Percentiles rank a stretch among this genome's conserved stretches.
Conservation (phyloP, 2,888 invertebrate species). For the Thera obeliscata region DNA sequence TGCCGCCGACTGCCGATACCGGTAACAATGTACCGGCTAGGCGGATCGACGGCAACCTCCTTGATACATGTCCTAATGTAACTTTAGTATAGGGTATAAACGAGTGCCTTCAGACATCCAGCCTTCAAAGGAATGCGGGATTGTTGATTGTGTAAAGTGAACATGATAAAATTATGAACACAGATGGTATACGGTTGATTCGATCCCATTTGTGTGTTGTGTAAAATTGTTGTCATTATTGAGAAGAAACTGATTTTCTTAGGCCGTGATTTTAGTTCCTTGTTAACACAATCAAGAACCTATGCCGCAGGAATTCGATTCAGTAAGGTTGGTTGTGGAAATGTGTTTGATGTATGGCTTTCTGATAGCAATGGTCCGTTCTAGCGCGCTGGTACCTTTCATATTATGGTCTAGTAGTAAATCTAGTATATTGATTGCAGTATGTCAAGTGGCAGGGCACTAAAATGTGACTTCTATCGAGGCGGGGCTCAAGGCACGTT, state of each 20-base stretch:
- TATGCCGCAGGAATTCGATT: slow-evolving; percentile 47
- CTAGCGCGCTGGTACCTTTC: slow-evolving; percentile 35
- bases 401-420: background rate
- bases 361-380: slow-evolving; percentile 52
- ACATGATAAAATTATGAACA: slow-evolving; percentile 58
- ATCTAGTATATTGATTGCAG: slow-evolving; percentile 5
- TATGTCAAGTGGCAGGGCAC: slow-evolving; percentile 5
- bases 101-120: slow-evolving; percentile 83
- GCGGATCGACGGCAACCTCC: background rate
- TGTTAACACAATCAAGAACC: slow-evolving; percentile 54
- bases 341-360: slow-evolving; percentile 51
- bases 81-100: slow-evolving; percentile 74
- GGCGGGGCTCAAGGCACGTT: slow-evolving; percentile 76
- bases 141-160: slow-evolving; percentile 72
- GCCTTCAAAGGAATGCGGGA: slow-evolving; percentile 78
- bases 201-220: slow-evolving; percentile 42
- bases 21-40: background rate
- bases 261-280: slow-evolving; percentile 38
- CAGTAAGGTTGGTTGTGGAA: slow-evolving; percentile 52
- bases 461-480: slow-evolving; percentile 17
- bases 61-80: slow-evolving; percentile 40
- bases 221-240: slow-evolving; percentile 37
- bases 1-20: slow-evolving; percentile 1
- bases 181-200: slow-evolving; percentile 52
- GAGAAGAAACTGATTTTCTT: slow-evolving; percentile 38